phyloP scores from a whole-genome alignment of 2,797 vertebrate genomes.

The Thaleichthys pacificus region DNA sequence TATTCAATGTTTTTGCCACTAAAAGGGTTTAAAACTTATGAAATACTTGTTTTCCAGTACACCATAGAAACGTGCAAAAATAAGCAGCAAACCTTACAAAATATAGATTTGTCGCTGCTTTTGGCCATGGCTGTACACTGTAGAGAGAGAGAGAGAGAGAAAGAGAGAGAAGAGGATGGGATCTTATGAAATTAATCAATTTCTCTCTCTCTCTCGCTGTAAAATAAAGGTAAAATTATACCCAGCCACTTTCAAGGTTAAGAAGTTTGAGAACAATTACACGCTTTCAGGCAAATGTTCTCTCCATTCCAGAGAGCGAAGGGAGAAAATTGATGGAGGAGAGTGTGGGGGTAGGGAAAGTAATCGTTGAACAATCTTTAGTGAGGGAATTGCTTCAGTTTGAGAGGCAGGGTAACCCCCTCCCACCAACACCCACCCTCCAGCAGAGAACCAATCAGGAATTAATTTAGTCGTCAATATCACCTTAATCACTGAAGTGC shows the following conservation, averaged over 20 bases:
- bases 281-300: constrained; percentile 34
- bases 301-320: constrained; percentile 11
- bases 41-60: no score
- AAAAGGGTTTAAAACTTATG: no score
- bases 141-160: no score
- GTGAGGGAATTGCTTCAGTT: constrained; percentile 53
- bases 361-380: constrained; percentile 55
- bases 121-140: no score
- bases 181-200: constrained; percentile 49
- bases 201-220: constrained; percentile 51
- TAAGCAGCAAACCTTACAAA: no score
- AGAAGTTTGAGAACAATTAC: constrained; percentile 55
- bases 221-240: constrained; percentile 66
- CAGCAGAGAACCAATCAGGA: constrained; percentile 55
- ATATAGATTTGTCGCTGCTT: no score
- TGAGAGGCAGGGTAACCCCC: constrained; percentile 33
- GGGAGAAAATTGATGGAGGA: constrained; percentile 27
- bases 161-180: no score
- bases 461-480: constrained; percentile 68
- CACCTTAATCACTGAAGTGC: constrained; percentile 60
- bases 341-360: constrained; percentile 29
- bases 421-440: constrained; percentile 33
- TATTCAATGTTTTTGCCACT: no score
- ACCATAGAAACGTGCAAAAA: no score
- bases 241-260: constrained; percentile 63